Percentiles rank a stretch among this genome's conserved stretches.
These are phyloP conservation scores for Dendronephthya gigantea DNA, from an alignment of 64 coral and sea anemone species.

Conservation along the genomic window DNA sequence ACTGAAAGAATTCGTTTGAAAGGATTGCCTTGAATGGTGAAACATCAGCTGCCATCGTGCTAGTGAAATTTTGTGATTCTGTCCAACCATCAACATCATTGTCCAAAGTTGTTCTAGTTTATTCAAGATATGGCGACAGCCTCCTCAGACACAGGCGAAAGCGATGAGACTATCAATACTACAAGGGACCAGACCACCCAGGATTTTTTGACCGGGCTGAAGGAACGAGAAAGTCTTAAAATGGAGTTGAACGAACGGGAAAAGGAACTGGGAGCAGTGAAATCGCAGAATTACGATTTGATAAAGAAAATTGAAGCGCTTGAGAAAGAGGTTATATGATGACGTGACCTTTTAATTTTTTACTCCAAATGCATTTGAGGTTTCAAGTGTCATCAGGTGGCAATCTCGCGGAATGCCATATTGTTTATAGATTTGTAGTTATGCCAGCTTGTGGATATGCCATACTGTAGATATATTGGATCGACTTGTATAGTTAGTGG, in stretches of 20 bases:
- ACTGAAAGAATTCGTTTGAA: no score
- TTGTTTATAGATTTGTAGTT: no score
- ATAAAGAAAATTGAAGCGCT: constrained; percentile 58
- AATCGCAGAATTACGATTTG: constrained; percentile 72
- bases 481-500: no score
- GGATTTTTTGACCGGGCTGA: constrained; percentile 74
- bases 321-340: constrained; percentile 67
- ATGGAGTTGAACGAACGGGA: constrained; percentile 54
- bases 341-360: background rate
- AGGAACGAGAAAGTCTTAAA: constrained; percentile 83
- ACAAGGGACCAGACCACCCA: constrained; percentile 73
- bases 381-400: no score
- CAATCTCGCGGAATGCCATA: no score
- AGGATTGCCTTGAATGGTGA: no score
- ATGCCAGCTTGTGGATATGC: no score
- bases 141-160: background rate
- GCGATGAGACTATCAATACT: background rate
- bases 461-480: no score
- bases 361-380: background rate
- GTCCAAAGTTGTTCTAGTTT: background rate
- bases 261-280: constrained; percentile 54
- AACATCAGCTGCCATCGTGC: no score
- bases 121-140: background rate
- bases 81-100: background rate
- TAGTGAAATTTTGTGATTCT: background rate